These are phyloP conservation scores for Agriopis leucophaearia DNA, from an alignment of 2,888 invertebrate species.

Conservation along the genomic window DNA sequence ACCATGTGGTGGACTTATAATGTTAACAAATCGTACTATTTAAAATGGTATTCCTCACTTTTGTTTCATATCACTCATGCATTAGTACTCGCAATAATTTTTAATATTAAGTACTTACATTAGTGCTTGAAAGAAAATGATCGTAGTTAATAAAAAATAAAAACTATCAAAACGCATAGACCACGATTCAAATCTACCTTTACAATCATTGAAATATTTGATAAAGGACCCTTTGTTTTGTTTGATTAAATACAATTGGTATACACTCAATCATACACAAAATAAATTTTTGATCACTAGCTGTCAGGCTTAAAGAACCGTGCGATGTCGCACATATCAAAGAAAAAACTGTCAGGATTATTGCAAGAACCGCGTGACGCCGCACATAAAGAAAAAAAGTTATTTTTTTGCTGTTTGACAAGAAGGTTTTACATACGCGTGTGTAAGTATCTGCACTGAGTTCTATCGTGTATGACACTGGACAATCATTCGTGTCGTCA, in stretches of 20 bases:
- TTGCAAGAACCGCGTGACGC: neutral
- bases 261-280: no score
- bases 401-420: neutral
- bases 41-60: neutral
- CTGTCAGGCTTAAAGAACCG: neutral
- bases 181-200: neutral
- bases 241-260: no score
- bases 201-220: neutral
- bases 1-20: no score
- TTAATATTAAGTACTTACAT: neutral
- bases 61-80: neutral
- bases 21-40: neutral
- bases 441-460: neutral
- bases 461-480: slow-evolving; percentile 25
- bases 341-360: neutral
- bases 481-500: slow-evolving; percentile 46
- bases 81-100: no score
- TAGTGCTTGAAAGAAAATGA: no score
- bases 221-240: neutral
- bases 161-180: neutral
- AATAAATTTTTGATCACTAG: neutral
- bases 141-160: no score
- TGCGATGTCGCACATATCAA: no score
- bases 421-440: neutral
- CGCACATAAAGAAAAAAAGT: neutral